Percentiles rank a stretch among this genome's conserved stretches.
phyloP scores from a whole-genome alignment of 2,888 invertebrate species.

The Tetragonula carbonaria region DNA sequence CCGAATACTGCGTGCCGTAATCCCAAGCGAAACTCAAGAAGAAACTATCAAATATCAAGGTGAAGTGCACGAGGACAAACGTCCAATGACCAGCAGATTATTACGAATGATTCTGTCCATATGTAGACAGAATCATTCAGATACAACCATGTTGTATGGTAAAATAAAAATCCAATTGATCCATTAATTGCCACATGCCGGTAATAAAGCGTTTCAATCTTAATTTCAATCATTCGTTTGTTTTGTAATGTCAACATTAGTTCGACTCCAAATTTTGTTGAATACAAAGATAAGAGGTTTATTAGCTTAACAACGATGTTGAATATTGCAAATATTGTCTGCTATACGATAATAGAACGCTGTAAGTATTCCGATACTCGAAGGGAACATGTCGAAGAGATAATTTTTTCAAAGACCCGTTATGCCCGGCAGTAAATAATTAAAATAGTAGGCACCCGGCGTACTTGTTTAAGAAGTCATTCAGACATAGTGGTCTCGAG shows the following conservation, averaged over 20 bases:
- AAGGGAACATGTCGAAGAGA: slow-evolving; percentile 32
- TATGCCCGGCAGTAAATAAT: slow-evolving; percentile 50
- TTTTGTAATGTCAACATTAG: neutral
- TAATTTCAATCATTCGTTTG: neutral
- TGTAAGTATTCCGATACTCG: neutral
- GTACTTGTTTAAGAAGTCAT: slow-evolving; percentile 50
- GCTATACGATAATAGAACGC: neutral
- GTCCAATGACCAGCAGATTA: neutral
- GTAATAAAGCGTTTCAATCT: neutral
- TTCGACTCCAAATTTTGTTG: neutral
- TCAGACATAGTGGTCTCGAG: slow-evolving; percentile 40
- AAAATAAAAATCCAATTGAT: neutral
- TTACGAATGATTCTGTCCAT: neutral
- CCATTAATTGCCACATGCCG: neutral
- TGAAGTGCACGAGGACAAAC: slow-evolving; percentile 36
- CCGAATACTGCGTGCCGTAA: slow-evolving; percentile 13
- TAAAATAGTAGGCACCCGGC: slow-evolving; percentile 42
- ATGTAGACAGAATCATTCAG: neutral
- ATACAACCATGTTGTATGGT: neutral
- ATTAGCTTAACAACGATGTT: neutral
- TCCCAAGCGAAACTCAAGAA: slow-evolving; percentile 39
- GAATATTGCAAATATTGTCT: neutral
- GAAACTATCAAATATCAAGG: slow-evolving; percentile 54
- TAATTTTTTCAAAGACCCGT: slow-evolving; percentile 50
- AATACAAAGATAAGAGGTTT: neutral